Evolutionary conservation across 2,113 vertebrate species (phyloP), one percentile per base, ranked within the genome.

Genomic region (Indri indri): DNA sequence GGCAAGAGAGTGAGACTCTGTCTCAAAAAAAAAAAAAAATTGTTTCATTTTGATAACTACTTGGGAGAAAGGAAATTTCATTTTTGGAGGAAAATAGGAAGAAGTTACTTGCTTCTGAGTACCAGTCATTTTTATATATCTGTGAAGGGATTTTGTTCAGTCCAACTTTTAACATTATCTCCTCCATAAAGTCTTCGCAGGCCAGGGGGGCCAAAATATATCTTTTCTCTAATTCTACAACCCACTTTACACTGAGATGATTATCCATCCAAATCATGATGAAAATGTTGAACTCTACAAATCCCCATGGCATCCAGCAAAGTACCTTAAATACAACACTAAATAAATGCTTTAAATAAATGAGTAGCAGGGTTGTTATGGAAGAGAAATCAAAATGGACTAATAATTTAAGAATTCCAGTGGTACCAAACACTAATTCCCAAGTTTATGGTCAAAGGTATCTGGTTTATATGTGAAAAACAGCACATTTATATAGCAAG

Each of bases 61-160:
- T 70, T 93, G 23, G n/a, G 50, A 66, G 37, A 90, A 88, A 91
- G 42, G 37, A 88, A 94, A 88, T 90, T 76, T 79, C 45, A 88
- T 23, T 94, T 92, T 88, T 80, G 81, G 54, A 59, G 68, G 34
- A 88, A 88, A 80, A 63, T 27, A 88, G 30, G 3, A 83, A 45
- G 16, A 59, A 81, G n/a, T 30, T 54, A 76, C 37, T 88, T 85
- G 25, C 59, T 81, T 95, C 71, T 94, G 47, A 52, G 34, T 52
- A 63, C 30, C 81, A 79, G 32, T 10, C 42, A 50, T 88, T 85
- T 94, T 81, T 73, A 12, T 20, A 61, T 37, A 50, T 3, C 23
- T 57, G 34, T 87, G 66, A 82, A 92, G 40, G 13, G 52, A 45
- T 66, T 83, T 83, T 82, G 32, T 32, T 66, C 11, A 70, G 42